Percentiles rank a stretch among this genome's conserved stretches.
phyloP scores from a whole-genome alignment of 1,140 invertebrate genomes.

The Drosophila burlai region DNA sequence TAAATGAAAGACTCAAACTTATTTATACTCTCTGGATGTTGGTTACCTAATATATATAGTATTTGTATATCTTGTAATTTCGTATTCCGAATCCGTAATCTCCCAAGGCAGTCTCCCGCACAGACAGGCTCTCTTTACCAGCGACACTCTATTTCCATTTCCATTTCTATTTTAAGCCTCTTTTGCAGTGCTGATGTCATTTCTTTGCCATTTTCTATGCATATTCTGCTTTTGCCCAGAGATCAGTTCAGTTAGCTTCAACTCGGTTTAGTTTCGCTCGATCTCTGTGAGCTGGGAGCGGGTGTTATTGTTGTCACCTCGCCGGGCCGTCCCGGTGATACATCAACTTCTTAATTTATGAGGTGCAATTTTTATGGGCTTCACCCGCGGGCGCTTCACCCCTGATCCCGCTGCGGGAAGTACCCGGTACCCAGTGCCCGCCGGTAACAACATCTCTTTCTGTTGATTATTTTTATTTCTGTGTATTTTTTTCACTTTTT shows the following conservation, averaged over 20 bases:
- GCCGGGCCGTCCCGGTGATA: constrained; percentile 37
- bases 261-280: constrained; percentile 11
- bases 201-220: constrained; percentile 37
- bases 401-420: constrained; percentile 24
- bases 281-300: neutral
- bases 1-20: neutral
- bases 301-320: constrained; percentile 46
- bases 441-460: constrained; percentile 57
- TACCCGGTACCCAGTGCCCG: constrained; percentile 31
- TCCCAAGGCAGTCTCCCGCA: neutral
- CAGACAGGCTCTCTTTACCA: constrained; percentile 10
- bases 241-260: constrained; percentile 22
- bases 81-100: neutral
- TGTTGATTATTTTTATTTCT: constrained; percentile 49
- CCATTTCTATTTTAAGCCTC: constrained; percentile 50
- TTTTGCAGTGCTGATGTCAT: constrained; percentile 61
- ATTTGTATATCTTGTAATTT: neutral
- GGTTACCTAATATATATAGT: neutral
- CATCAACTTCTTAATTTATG: constrained; percentile 63
- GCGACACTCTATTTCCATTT: constrained; percentile 22
- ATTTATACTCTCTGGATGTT: neutral
- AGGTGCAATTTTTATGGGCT: constrained; percentile 75
- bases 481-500: constrained; percentile 73
- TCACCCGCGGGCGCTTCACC: constrained; percentile 6
- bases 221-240: constrained; percentile 30